A percentile compares a stretch with the other conserved stretches of the same genome.
phyloP scores from a whole-genome alignment of 2,888 invertebrate species.

The Meta bourneti region DNA sequence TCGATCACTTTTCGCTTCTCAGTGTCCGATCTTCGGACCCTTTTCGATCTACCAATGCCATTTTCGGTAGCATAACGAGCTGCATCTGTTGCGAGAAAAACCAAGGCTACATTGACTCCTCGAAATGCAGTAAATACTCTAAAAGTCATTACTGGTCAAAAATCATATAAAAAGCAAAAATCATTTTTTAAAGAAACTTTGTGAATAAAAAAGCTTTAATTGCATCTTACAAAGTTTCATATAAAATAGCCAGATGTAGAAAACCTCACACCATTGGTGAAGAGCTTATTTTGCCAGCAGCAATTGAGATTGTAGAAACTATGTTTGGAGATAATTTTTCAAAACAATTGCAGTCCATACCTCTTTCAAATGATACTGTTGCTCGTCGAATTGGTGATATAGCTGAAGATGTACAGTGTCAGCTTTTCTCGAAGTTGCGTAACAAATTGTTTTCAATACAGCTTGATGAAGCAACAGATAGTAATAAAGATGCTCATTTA shows the following conservation, averaged over 20 bases:
- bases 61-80: neutral
- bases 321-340: conserved; percentile 43
- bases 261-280: conserved; percentile 39
- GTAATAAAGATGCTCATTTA: no score
- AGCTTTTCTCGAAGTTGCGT: conserved; percentile 57
- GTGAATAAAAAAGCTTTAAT: no score
- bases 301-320: conserved; percentile 51
- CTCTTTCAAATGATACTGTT: conserved; percentile 61
- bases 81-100: neutral
- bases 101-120: no score
- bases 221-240: neutral
- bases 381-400: conserved; percentile 59
- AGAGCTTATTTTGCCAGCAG: conserved; percentile 42
- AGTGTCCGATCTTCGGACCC: conserved; percentile 18
- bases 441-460: no score
- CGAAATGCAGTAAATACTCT: no score
- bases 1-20: conserved; percentile 78
- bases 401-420: conserved; percentile 67
- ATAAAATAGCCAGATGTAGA: conserved; percentile 46
- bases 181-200: no score
- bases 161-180: no score
- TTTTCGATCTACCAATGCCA: neutral
- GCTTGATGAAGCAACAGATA: no score
- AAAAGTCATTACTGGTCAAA: no score
- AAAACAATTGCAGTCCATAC: conserved; percentile 22